phyloP scores from a whole-genome alignment of 2,113 vertebrate genomes.

The Romanogobio albipinnatus region DNA sequence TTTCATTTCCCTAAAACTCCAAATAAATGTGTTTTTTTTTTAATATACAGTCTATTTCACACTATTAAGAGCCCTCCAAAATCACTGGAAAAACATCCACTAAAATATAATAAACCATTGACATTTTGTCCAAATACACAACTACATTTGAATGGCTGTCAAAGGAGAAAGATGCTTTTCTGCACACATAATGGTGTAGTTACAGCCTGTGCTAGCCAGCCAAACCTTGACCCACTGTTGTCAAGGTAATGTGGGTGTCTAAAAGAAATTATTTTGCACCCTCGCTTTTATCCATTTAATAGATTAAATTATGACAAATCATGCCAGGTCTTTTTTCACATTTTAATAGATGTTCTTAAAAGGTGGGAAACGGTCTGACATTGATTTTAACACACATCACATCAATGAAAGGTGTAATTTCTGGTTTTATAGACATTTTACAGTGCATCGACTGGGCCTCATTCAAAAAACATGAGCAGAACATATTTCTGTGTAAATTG shows the following conservation, averaged over 20 bases:
- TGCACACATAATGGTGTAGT: conserved; percentile 1
- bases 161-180: neutral
- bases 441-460: neutral
- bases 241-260: conserved; percentile 16
- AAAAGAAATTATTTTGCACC: neutral
- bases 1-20: too few relatives aligned
- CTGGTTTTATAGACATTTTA: neutral
- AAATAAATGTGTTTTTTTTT: neutral
- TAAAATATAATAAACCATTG: neutral
- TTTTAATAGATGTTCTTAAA: conserved; percentile 15
- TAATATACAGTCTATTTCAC: neutral
- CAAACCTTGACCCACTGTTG: neutral
- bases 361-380: neutral
- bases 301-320: neutral
- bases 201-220: neutral
- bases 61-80: neutral
- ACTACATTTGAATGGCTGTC: neutral
- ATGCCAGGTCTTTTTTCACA: neutral
- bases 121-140: neutral
- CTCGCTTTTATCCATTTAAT: conserved; percentile 16
- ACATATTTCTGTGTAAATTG: neutral
- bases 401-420: conserved; percentile 10
- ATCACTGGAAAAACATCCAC: neutral
- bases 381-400: conserved; percentile 24
- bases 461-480: conserved; percentile 7